Evolutionary conservation across 2,888 invertebrate genomes (phyloP).

Genomic region (Eupithecia pulchellata): DNA sequence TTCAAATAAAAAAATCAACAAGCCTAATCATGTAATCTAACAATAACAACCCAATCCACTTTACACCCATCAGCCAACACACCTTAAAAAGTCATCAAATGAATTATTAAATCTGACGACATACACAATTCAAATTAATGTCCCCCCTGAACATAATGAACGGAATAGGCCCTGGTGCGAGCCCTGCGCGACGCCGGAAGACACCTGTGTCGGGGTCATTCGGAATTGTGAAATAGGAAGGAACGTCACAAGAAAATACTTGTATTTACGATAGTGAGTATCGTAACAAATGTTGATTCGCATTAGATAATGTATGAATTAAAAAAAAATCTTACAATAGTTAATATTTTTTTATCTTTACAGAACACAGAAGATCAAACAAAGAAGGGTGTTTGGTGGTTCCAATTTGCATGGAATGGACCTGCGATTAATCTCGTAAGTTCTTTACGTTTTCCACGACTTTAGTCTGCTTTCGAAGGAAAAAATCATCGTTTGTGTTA

Average conservation of each 20-base stretch:
- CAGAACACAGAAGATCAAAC: neutral
- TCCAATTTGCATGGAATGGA: neutral
- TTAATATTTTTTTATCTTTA: neutral
- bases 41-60: constrained; percentile 41
- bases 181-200: constrained; percentile 44
- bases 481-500: too few relatives aligned
- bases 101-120: constrained; percentile 51
- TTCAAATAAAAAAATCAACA: constrained; percentile 39
- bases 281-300: neutral
- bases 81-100: constrained; percentile 48
- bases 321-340: neutral
- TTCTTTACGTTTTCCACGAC: neutral
- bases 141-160: constrained; percentile 47
- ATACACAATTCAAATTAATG: constrained; percentile 62
- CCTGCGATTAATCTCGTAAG: neutral
- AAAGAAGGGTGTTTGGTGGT: neutral
- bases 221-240: neutral
- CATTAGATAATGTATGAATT: neutral
- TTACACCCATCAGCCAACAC: constrained; percentile 37
- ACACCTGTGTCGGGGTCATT: constrained; percentile 56
- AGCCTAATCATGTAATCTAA: constrained; percentile 30
- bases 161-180: constrained; percentile 43
- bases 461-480: too few relatives aligned
- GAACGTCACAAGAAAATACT: constrained; percentile 15
- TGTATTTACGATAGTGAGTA: constrained; percentile 12